phyloP scores from a whole-genome alignment of 2,888 invertebrate species.

The Campoplex nolae region DNA sequence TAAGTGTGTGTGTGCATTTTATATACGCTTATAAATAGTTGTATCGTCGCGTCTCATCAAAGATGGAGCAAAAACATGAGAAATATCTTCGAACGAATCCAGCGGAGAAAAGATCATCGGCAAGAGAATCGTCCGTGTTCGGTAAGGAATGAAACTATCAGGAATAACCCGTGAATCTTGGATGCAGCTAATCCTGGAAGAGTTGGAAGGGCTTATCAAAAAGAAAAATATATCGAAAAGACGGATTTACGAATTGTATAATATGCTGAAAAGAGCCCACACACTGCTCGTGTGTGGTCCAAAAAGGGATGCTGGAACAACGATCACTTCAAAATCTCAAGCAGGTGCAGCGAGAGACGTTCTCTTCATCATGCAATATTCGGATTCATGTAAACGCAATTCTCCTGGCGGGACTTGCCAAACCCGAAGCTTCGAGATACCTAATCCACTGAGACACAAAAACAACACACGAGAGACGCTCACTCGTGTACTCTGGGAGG shows the following conservation, averaged over 20 bases:
- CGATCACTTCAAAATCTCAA: slow-evolving; percentile 35
- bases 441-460: slow-evolving; percentile 29
- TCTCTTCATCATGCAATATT: slow-evolving; percentile 25
- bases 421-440: slow-evolving; percentile 3
- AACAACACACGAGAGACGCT: slow-evolving; percentile 18
- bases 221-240: not conserved
- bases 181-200: slow-evolving; percentile 47
- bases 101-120: slow-evolving; percentile 10
- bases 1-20: slow-evolving; percentile 25
- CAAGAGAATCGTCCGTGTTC: slow-evolving; percentile 3
- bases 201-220: slow-evolving; percentile 26
- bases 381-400: slow-evolving; percentile 25
- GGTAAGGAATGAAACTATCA: slow-evolving; percentile 4
- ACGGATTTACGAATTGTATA: slow-evolving; percentile 47
- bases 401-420: slow-evolving; percentile 12
- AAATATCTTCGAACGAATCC: not conserved
- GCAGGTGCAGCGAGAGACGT: slow-evolving; percentile 46
- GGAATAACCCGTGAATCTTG: not conserved
- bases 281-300: slow-evolving; percentile 49
- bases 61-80: slow-evolving; percentile 19
- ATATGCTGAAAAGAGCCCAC: not conserved
- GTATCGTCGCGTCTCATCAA: slow-evolving; percentile 55
- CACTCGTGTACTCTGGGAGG: slow-evolving; percentile 6
- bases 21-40: slow-evolving; percentile 52
- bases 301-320: slow-evolving; percentile 1